phyloP scores from a whole-genome alignment of 2,888 invertebrate genomes.

The Leucania comma region DNA sequence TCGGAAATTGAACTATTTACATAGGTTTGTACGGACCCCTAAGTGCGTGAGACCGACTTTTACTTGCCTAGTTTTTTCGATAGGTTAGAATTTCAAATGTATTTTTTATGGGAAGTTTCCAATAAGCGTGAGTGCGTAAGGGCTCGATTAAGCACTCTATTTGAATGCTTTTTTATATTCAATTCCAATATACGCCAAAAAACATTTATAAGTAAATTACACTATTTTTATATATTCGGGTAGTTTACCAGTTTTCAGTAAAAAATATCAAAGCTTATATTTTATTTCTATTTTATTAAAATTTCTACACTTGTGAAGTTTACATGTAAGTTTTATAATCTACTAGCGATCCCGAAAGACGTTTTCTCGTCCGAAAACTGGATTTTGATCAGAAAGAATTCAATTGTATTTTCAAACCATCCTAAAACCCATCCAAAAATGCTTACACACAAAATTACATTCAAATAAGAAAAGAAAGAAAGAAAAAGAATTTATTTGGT shows the following conservation, averaged over 20 bases:
- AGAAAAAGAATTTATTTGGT: too few relatives aligned
- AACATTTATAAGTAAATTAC: background rate
- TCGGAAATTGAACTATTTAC: too few relatives aligned
- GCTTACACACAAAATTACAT: too few relatives aligned
- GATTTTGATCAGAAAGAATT: too few relatives aligned
- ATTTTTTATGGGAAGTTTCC: background rate
- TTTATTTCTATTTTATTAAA: background rate
- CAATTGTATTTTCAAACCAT: too few relatives aligned
- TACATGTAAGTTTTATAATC: too few relatives aligned
- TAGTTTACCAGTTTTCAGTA: background rate
- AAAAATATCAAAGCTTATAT: background rate
- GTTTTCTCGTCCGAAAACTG: too few relatives aligned
- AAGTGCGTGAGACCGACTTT: too few relatives aligned
- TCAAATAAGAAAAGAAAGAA: too few relatives aligned
- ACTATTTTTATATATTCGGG: background rate
- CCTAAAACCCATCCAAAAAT: too few relatives aligned
- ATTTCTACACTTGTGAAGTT: background rate
- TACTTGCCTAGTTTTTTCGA: background rate
- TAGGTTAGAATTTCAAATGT: background rate
- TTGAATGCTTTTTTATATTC: background rate
- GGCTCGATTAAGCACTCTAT: background rate
- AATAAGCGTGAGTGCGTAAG: background rate
- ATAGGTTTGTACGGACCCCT: too few relatives aligned
- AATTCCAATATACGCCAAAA: slow-evolving; percentile 7
- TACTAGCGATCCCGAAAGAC: too few relatives aligned